phyloP scores from a whole-genome alignment of 2,113 vertebrate species.

The Coreoperca whiteheadi region DNA sequence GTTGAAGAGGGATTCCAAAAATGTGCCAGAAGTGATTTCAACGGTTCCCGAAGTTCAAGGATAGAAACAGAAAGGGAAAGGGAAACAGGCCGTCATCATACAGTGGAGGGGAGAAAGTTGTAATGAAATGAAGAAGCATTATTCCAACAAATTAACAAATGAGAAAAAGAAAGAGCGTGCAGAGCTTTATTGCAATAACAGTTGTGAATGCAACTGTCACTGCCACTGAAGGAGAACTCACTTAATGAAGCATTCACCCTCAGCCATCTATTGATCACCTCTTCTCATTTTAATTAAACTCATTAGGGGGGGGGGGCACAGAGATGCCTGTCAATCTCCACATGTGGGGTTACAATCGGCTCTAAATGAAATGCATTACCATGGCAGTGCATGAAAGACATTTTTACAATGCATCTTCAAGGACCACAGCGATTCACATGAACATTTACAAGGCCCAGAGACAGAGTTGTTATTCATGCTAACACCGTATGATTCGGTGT shows the following conservation, averaged over 20 bases:
- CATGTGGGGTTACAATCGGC: not conserved
- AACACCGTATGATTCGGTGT: constrained; percentile 5
- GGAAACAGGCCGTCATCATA: not conserved
- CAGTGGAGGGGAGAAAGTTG: constrained; percentile 1
- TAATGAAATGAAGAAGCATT: constrained; percentile 24
- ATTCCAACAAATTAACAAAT: constrained; percentile 46
- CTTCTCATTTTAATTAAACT: constrained; percentile 35
- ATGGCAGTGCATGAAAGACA: constrained; percentile 22
- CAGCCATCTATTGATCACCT: constrained; percentile 53
- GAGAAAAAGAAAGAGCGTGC: not conserved
- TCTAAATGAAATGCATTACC: constrained; percentile 4
- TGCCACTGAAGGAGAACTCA: constrained; percentile 24
- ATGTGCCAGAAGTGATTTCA: constrained; percentile 26
- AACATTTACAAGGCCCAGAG: constrained; percentile 42
- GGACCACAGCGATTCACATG: constrained; percentile 45
- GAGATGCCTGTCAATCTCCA: constrained; percentile 26
- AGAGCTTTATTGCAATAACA: not conserved
- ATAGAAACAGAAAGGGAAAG: not conserved
- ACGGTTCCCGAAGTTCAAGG: constrained; percentile 32
- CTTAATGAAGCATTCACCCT: constrained; percentile 43
- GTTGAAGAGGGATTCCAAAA: constrained; percentile 34
- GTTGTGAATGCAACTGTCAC: constrained; percentile 24
- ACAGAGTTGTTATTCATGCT: constrained; percentile 34
- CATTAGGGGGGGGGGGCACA: constrained; percentile 7
- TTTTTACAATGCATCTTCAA: constrained; percentile 55